A percentile compares a stretch with the other conserved stretches of the same genome.
Conservation (phyloP, 2,797 vertebrate genomes). For the Lemur catta region DNA sequence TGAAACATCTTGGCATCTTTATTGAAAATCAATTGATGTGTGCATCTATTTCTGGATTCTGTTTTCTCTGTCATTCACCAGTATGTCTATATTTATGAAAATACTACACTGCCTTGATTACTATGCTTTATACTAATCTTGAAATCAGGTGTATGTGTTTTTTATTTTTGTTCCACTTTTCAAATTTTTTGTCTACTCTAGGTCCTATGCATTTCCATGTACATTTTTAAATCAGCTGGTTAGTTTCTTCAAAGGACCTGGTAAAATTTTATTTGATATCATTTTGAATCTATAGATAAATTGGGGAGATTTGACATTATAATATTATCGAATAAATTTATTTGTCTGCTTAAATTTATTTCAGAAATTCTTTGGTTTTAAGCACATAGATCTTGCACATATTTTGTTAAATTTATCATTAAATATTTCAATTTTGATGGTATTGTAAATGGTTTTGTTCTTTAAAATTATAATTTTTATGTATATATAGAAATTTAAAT, state of each 20-base stretch:
- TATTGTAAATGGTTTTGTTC: neutral
- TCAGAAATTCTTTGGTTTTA: neutral
- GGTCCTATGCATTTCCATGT: neutral
- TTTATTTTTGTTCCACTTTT: neutral
- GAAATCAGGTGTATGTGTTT: neutral
- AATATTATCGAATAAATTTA: neutral
- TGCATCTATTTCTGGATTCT: neutral
- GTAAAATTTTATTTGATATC: conserved; percentile 14
- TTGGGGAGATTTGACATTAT: neutral
- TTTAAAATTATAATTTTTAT: neutral
- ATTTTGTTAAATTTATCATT: conserved; percentile 8
- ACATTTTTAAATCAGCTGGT: conserved; percentile 25
- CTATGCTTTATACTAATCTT: neutral
- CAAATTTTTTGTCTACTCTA: conserved; percentile 8
- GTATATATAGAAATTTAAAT: neutral
- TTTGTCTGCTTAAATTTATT: conserved; percentile 2
- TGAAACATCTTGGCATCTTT: neutral
- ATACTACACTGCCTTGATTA: neutral
- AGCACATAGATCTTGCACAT: neutral
- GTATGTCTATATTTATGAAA: neutral
- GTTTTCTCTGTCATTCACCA: neutral
- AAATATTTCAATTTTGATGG: neutral
- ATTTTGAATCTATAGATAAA: neutral
- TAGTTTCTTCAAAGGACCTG: neutral
- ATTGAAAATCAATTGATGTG: neutral